phyloP scores from a whole-genome alignment of 2,113 vertebrate species.

The Meles meles region DNA sequence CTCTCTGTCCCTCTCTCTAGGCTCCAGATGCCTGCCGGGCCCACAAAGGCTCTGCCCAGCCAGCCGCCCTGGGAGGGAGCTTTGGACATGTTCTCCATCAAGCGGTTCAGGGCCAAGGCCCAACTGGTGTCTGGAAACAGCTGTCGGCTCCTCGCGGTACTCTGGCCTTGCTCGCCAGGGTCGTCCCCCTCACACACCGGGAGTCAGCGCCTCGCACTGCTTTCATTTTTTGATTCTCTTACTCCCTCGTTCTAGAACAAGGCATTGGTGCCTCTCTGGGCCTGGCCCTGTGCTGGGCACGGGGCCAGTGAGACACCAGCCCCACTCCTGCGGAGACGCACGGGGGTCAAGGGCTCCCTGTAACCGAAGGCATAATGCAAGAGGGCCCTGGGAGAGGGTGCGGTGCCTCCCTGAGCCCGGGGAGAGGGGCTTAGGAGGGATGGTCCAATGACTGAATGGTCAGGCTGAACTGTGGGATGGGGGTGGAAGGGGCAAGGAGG shows the following conservation, averaged over 20 bases:
- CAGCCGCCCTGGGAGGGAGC: slow-evolving; percentile 60
- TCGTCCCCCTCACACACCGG: neutral
- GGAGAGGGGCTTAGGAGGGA: neutral
- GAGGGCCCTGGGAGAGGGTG: neutral
- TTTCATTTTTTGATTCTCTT: neutral
- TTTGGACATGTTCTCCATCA: slow-evolving; percentile 72
- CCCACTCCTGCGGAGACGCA: neutral
- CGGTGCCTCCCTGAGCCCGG: neutral
- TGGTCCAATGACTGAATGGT: neutral
- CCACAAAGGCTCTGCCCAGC: neutral
- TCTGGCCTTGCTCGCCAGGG: neutral
- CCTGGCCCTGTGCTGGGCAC: neutral
- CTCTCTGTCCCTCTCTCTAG: neutral
- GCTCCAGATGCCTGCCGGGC: neutral
- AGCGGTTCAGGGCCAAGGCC: slow-evolving; percentile 64
- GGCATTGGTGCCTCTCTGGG: neutral
- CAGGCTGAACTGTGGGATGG: neutral
- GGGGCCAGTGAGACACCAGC: neutral
- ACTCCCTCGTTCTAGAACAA: neutral
- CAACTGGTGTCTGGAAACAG: slow-evolving; percentile 70
- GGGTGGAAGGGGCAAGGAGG: neutral
- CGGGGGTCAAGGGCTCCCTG: neutral
- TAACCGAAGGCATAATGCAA: neutral
- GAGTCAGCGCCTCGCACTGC: no score
- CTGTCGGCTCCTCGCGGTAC: slow-evolving; percentile 69